Conservation (phyloP, 2,797 vertebrate species). For the Dryobates pubescens region DNA sequence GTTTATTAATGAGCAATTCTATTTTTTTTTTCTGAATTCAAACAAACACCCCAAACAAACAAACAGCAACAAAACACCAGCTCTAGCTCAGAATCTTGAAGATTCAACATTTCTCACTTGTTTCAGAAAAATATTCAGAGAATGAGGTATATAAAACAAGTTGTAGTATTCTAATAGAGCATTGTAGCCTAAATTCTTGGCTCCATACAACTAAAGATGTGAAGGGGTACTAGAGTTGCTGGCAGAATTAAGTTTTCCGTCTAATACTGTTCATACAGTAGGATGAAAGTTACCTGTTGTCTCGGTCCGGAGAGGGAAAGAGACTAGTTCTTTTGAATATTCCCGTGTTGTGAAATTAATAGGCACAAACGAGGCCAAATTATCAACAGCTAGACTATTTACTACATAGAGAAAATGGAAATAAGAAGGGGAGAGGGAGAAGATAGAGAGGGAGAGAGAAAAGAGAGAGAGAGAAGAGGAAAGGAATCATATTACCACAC, state of each 20-base stretch:
- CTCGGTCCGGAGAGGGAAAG: too few species aligned
- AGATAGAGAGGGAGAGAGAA: too few species aligned
- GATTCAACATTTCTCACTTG: neutral
- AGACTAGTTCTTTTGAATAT: too few species aligned
- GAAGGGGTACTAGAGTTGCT: neutral
- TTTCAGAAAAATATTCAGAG: neutral
- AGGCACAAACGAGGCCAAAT: too few species aligned
- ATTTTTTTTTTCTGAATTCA: slow-evolving; percentile 7
- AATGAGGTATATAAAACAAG: neutral
- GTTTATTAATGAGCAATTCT: slow-evolving; percentile 11
- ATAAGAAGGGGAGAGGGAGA: too few species aligned
- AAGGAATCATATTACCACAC: too few species aligned
- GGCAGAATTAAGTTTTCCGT: neutral
- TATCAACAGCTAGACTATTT: too few species aligned
- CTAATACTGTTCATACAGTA: neutral
- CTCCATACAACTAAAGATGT: neutral
- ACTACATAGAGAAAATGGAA: too few species aligned
- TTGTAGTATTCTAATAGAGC: neutral
- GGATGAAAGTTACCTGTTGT: neutral
- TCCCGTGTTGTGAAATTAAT: too few species aligned
- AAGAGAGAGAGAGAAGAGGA: too few species aligned
- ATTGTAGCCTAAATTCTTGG: neutral
- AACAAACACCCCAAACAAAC: neutral
- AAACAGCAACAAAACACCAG: neutral
- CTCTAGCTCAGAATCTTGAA: neutral